Evolutionary conservation across 1,140 invertebrate genomes (phyloP), one percentile per base, ranked within the genome.

Genomic region (Acromyrmex charruanus): DNA sequence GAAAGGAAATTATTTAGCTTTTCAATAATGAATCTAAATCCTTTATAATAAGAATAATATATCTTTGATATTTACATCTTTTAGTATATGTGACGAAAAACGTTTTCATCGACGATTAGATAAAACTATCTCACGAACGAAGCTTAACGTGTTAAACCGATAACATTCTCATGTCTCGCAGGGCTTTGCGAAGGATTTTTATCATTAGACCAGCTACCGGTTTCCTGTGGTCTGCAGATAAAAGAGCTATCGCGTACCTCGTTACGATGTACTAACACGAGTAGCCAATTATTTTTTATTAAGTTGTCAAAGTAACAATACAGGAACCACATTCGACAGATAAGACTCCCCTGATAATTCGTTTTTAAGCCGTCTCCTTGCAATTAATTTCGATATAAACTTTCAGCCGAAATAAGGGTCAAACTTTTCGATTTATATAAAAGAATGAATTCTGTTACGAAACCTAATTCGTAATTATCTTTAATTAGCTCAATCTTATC

Each of bases 161-260:
- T 28, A 44, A 49, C 28, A 21, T 84, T 84, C 58, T 51, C 55
- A 74, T 39, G 68, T 74, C 39, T 74, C 55, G 68, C 53, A n/a
- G 25, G 53, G 80, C 80, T 84, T 84, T 14, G 80, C 80, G 9
- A 84, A 51, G 59, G 16, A 63, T 81, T 80, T 66, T 90, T 90
- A 90, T 90, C 89, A 53, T 12, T 0, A 6, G 28, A 16, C 61
- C 72, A 77, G 53, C 75, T 72, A 51, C 53, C 71, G 71, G 59
- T 82, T 90, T 90, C 89, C 89, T 90, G 89, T 82, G 82, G 86
- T 86, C 18, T 82, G 39, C 12, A 65, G 89, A 90, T 90, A 90
- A 90, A 74, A 39, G 44, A 35, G 44, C 10, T 90, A 90, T 90
- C 89, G 49, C 39, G 39, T 61, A 51, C 59, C 86, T 79, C 71